These are phyloP conservation scores for Tenebrosternarchus preto DNA, from an alignment of 2,113 vertebrate genomes.

Conservation along the genomic window DNA sequence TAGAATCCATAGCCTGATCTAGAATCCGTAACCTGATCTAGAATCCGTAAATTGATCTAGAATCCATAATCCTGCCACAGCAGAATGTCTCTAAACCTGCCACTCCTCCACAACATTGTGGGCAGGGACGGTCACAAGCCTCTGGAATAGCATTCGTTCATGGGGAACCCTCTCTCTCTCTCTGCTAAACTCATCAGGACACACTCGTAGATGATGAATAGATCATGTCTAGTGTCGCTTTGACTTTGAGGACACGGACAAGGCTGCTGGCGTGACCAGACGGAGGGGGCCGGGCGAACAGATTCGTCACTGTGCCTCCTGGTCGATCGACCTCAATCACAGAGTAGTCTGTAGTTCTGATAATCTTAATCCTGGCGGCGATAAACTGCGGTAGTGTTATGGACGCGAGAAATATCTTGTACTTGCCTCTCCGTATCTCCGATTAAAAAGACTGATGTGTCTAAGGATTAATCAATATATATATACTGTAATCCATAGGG, in stretches of 20 bases:
- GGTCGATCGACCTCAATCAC: conserved; percentile 68
- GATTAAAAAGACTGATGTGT: conserved; percentile 40
- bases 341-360: conserved; percentile 68
- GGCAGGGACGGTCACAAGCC: not conserved
- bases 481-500: conserved; percentile 7
- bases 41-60: too few relatives aligned
- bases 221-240: conserved; percentile 47
- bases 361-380: conserved; percentile 73
- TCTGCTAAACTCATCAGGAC: not conserved
- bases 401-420: conserved; percentile 62
- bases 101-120: not conserved
- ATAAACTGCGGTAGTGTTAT: conserved; percentile 65
- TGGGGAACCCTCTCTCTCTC: not conserved
- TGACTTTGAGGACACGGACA: conserved; percentile 39
- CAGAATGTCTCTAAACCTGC: not conserved
- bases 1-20: too few relatives aligned
- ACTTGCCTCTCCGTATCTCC: conserved; percentile 44
- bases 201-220: conserved; percentile 31
- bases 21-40: too few relatives aligned
- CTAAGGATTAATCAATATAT: conserved; percentile 41
- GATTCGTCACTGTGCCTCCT: conserved; percentile 60
- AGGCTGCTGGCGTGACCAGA: conserved; percentile 38
- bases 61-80: too few relatives aligned
- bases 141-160: not conserved
- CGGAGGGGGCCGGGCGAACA: conserved; percentile 62